A percentile compares a stretch with the other conserved stretches of the same genome.
These are phyloP conservation scores for Epicauta chinensis DNA, from an alignment of 1,140 invertebrate species.

Conservation along the genomic window DNA sequence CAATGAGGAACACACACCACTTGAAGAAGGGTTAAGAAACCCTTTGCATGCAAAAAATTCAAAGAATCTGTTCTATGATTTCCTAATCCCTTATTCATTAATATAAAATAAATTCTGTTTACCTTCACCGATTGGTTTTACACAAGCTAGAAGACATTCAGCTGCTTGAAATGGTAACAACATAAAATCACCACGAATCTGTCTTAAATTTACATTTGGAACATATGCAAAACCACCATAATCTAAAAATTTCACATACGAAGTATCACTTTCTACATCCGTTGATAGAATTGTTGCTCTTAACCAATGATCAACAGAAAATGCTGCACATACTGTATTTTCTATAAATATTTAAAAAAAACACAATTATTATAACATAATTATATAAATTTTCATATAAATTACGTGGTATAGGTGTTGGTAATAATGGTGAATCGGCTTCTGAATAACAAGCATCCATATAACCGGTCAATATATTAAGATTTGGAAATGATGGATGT, in stretches of 20 bases:
- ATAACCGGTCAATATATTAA: conserved; percentile 68
- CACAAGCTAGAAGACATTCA: conserved; percentile 85
- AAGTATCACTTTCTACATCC: conserved; percentile 60
- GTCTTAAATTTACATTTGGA: conserved; percentile 66
- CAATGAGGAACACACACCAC: too few relatives aligned
- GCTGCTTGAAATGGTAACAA: conserved; percentile 92
- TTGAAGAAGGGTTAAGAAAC: too few relatives aligned
- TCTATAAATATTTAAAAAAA: conserved; percentile 47
- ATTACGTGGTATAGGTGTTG: conserved; percentile 56
- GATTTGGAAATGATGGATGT: conserved; percentile 80
- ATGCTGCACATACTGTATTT: conserved; percentile 83
- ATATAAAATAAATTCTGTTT: conserved; percentile 29
- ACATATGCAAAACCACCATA: conserved; percentile 86
- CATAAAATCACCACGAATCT: conserved; percentile 90
- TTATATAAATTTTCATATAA: conserved; percentile 12
- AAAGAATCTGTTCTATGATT: too few relatives aligned
- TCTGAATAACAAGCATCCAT: conserved; percentile 63
- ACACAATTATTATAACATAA: conserved; percentile 1
- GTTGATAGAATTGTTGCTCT: conserved; percentile 74
- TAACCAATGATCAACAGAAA: conserved; percentile 79
- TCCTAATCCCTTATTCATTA: too few relatives aligned
- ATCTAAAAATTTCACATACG: conserved; percentile 84
- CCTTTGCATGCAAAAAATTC: too few relatives aligned
- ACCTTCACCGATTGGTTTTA: conserved; percentile 70
- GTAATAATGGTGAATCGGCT: conserved; percentile 58